Base-by-base conservation (phyloP, 2,888 invertebrate species). In the Mamestra brassicae region DNA sequence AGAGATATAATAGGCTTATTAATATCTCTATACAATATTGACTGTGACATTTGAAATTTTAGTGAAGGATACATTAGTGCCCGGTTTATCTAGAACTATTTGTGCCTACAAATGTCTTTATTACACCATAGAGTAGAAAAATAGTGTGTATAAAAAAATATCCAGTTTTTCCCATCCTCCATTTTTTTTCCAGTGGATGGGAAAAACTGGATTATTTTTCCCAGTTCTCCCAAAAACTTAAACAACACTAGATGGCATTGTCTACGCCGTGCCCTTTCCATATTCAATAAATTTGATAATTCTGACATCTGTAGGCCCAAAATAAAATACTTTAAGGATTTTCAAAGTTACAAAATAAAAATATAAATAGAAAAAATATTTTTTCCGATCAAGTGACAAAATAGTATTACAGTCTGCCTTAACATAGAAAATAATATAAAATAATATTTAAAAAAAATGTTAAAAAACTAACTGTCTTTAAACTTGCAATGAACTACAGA, bases 341-440 rank as follows among this genome's bases (percentile, higher is more conserved):
- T 61, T 62, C 10, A 71, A 77, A 67, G 5, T 10, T 54, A 60
- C 34, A 70, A 71, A 68, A 66, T 60, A 55, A 34, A 45, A 45
- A 13, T 47, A 74, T 2, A 63, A 64, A 64, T 42, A 64, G 50
- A 67, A 72, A 57, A 58, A 38, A 58, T 76, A 72, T 84, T 84
- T 84, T 79, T 72, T 60, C 80, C 75, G 47, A 76, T 47, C 72
- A 81, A 71, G 76, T 84, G 81, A 79, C 81, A 85, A 86, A 81
- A 80, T 85, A 84, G 70, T 82, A 47, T 80, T 80, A 86, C 82
- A 63, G 62, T 81, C 68, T 82, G 85, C 85, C 85, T 85, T 85
- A 85, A 85, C 55, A 63, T 85, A 84, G 72, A 74, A 78, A 82
- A n/a, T 78, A 52, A 64, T 83, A 83, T 81, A 74, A 83, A 64